Evolutionary conservation across 1,140 invertebrate genomes (phyloP), one percentile per base, ranked within the genome.

Genomic region (Wasmannia auropunctata): DNA sequence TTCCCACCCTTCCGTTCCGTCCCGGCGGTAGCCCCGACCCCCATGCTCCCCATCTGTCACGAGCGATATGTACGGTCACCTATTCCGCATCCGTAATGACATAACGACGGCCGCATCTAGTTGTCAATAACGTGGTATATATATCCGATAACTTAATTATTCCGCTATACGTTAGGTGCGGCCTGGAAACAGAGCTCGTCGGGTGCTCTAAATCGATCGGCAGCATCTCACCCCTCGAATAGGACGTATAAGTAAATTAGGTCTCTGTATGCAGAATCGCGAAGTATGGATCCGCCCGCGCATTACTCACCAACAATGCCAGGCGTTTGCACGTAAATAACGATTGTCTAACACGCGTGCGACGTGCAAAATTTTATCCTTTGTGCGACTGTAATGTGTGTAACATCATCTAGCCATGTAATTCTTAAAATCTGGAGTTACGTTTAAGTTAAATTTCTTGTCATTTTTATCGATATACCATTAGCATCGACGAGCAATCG

Each of bases 61-160:
- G 51, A 25, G 49, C 60, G 83, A 85, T 63, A 49, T n/a, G n/a
- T 25, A 67, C 46, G 60, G 34, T 60, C 31, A 51, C 19, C 65
- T 34, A 83, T 83, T 58, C 67, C 51, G 79, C 67, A 72, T 72
- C 31, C 43, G 76, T 80, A 80, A 80, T 80, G 76, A 67, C 76
- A n/a, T 83, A 83, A 83, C 65, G 79, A 83, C 51, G 79, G 67
- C n/a, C 28, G 67, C 79, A 43, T 83, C 67, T 83, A 83, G 67
- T 60, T 83, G 79, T 83, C 79, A 83, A 83, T 83, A 83, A 83
- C 67, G 67, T 34, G 37, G 63, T 67, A 67, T 67, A 67, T 67
- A 72, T 83, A 60, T 58, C 79, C 79, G 40, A 74, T 83, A 83
- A 83, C 79, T 83, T 83, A 83, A 83, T 83, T 83, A 83, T 83